Evolutionary conservation across 2,888 invertebrate species (phyloP), one percentile per base, ranked within the genome.

Genomic region (Seira musarum): DNA sequence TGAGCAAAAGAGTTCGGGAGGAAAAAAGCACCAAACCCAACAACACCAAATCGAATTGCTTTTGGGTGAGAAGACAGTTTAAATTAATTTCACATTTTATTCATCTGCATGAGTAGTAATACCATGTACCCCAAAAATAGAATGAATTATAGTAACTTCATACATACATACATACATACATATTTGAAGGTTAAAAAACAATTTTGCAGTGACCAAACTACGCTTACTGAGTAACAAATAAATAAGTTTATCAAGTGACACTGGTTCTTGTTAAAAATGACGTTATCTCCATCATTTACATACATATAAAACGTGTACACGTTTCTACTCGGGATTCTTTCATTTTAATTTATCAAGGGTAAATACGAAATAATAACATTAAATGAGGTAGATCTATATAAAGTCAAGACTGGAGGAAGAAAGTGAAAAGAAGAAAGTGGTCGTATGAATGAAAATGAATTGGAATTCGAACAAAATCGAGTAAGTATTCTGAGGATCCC

Each of bases 191-290:
- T 2, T 30, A 25, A 8, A 64, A 64, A 49, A 53, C 21, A 35
- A 49, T 49, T 49, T 49, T 66, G 64, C 61, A 70, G 75, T 75
- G 80, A 80, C 80, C 80, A 80, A 80, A 80, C 75, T 80, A 80
- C 80, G 80, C 80, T 80, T 80, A 80, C 75, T 61, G 66, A 61
- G 66, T 71, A 80, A 80, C 25, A 24, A 15, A 66, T 66, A 40
- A 66, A 49, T 49, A 49, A 49, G 49, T 49, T 49, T 49, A 49
- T 49, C 49, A 49, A 13, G 17, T 13, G 49, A 49, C 49, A n/a
- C 3, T 2, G 49, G 3, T 49, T 49, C 49, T 49, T 49, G 13
- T 49, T 49, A 15, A n/a, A 49, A 49, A 49, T 49, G 49, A n/a
- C 49, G 17, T n/a, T 49, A 3, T 49, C 2, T 49, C 6, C 49